Base-by-base conservation (phyloP, 2,113 vertebrate genomes). In the Equus quagga region DNA sequence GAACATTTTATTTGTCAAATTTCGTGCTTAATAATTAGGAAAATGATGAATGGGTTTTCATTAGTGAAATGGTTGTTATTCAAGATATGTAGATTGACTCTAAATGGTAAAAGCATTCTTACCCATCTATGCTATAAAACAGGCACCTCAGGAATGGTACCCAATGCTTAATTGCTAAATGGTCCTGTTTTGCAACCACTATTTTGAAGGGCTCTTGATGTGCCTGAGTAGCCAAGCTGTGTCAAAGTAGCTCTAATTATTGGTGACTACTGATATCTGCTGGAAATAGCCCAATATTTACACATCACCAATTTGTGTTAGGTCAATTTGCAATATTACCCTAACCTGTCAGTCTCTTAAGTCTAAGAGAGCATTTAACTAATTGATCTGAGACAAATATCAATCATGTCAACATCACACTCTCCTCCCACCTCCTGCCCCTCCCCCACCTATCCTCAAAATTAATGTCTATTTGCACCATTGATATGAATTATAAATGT, bases 391-490 rank as follows among this genome's bases (percentile, higher is more conserved):
- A 8, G 28, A 75, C 69, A 75, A 41, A 58, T 31, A 67, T 36
- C 69, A 19, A 33, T 28, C 15, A 85, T 41, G 36, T 41, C 36
- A 41, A 41, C 36, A 41, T 84, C 51, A 78, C 31, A 70, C 54
- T 26, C 21, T 33, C 14, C 1, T 28, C 49, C 36, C 13, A 31
- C 2, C 6, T 6, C 49, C 23, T 19, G 0, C 2, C 19, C 26
- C 46, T 51, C 21, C n/a, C 49, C 15, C 6, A 14, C 84, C 21
- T 8, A 56, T 21, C 11, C 44, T 73, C 15, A 28, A 91, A 80
- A 62, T 6, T 26, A 36, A 15, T 23, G 21, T 28, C 41, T 76
- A 58, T 78, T 58, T 49, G 49, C 14, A 84, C 51, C 23, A 58
- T 11, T 46, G 36, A 67, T 54, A 44, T 54, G 84, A 64, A 51